A percentile compares a stretch with the other conserved stretches of the same genome.
phyloP scores from a whole-genome alignment of 2,888 invertebrate genomes.

The Dusona sp. region DNA sequence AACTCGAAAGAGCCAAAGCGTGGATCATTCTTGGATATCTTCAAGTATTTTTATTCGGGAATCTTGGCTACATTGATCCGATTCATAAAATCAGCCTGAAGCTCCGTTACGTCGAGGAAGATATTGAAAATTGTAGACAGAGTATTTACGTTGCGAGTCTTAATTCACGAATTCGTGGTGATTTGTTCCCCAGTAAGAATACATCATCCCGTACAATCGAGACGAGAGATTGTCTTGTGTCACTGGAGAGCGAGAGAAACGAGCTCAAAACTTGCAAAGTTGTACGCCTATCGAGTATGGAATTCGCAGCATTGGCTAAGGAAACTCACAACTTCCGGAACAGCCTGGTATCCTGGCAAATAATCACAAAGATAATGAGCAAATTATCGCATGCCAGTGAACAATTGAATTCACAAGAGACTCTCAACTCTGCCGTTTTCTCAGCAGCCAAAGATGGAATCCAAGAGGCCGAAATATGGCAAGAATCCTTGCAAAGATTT shows the following conservation, averaged over 20 bases:
- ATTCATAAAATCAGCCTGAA: slow-evolving; percentile 92
- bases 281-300: slow-evolving; percentile 74
- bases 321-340: slow-evolving; percentile 81
- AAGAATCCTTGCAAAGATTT: slow-evolving; percentile 86
- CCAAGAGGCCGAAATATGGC: slow-evolving; percentile 86
- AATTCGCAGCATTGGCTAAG: slow-evolving; percentile 75
- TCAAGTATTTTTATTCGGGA: slow-evolving; percentile 77
- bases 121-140: slow-evolving; percentile 87
- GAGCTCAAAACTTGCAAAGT: slow-evolving; percentile 75
- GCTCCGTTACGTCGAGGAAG: slow-evolving; percentile 89
- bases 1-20: slow-evolving; percentile 74
- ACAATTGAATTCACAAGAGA: slow-evolving; percentile 79
- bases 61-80: slow-evolving; percentile 89
- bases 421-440: slow-evolving; percentile 37
- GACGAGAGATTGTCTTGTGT: slow-evolving; percentile 68
- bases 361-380: slow-evolving; percentile 84
- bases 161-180: slow-evolving; percentile 84
- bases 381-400: slow-evolving; percentile 84
- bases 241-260: slow-evolving; percentile 67
- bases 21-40: slow-evolving; percentile 81
- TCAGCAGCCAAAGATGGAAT: slow-evolving; percentile 81
- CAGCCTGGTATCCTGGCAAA: slow-evolving; percentile 82
- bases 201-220: slow-evolving; percentile 73
- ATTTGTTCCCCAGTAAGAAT: slow-evolving; percentile 81
- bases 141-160: slow-evolving; percentile 87